Conservation (phyloP, 1,140 invertebrate species). For the Heliconius eleuchia region DNA sequence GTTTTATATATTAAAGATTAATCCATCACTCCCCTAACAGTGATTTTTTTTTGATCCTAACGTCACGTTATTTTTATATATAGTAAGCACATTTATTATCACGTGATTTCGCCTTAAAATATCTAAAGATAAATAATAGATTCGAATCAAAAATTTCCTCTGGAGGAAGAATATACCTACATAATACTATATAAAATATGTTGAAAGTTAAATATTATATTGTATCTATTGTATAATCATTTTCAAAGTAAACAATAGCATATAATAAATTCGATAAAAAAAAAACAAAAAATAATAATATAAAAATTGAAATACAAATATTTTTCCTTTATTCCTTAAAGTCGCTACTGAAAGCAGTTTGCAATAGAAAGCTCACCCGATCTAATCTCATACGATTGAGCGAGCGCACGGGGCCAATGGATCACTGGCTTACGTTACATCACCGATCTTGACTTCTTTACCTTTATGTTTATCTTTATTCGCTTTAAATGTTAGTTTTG, state of each 20-base stretch:
- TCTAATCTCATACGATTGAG: conserved; percentile 72
- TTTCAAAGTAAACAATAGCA: not conserved
- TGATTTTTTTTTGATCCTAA: not conserved
- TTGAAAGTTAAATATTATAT: too few species aligned
- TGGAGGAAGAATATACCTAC: too few species aligned
- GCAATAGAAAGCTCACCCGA: conserved; percentile 62
- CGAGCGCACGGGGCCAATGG: conserved; percentile 61
- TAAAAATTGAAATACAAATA: conserved; percentile 4
- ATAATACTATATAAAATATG: too few species aligned
- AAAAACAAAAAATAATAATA: not conserved
- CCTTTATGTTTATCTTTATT: conserved; percentile 28
- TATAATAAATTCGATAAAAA: not conserved
- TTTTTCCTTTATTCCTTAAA: conserved; percentile 13
- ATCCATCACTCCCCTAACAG: not conserved
- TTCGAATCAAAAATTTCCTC: too few species aligned
- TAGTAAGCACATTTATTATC: too few species aligned
- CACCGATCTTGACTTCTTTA: conserved; percentile 72
- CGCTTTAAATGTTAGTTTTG: not conserved
- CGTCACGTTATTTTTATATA: not conserved
- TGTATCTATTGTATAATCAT: too few species aligned
- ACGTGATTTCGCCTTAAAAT: too few species aligned
- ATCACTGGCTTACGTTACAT: conserved; percentile 76
- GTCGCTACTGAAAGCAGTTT: conserved; percentile 50
- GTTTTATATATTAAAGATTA: not conserved
- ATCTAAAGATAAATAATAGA: too few species aligned